Evolutionary conservation across 2,113 vertebrate genomes (phyloP).

Genomic region (Rana temporaria): DNA sequence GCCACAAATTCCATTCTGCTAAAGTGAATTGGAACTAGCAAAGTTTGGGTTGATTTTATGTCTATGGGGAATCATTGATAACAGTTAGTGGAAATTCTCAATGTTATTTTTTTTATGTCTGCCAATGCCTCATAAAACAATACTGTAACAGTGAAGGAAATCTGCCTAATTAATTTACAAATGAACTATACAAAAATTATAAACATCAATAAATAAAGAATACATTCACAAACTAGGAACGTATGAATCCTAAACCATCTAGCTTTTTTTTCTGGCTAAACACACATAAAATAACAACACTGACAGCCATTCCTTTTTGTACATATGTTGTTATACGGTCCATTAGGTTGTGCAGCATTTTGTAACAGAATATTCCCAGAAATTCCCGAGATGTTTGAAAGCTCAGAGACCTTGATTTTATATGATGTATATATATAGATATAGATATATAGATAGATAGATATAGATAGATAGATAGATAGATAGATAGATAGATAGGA

Average conservation of each 20-base stretch:
- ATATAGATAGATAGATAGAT: too few relatives aligned
- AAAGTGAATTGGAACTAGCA: too few relatives aligned
- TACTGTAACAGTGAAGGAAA: background rate
- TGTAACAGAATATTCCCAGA: constrained; percentile 30
- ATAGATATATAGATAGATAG: too few relatives aligned
- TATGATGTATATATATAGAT: too few relatives aligned
- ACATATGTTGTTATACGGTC: constrained; percentile 43
- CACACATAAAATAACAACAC: constrained; percentile 36
- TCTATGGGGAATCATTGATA: too few relatives aligned
- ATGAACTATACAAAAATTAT: background rate
- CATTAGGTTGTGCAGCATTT: constrained; percentile 41
- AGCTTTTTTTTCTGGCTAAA: constrained; percentile 35
- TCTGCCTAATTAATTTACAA: background rate
- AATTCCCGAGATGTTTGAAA: constrained; percentile 20
- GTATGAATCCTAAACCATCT: background rate
- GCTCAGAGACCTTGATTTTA: constrained; percentile 30
- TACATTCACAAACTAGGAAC: background rate
- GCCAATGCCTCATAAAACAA: background rate
- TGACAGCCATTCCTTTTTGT: constrained; percentile 35
- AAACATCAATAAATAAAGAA: too few relatives aligned
- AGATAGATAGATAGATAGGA: too few relatives aligned
- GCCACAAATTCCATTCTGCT: too few relatives aligned
- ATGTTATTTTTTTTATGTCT: too few relatives aligned
- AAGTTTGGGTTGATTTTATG: too few relatives aligned
- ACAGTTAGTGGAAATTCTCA: too few relatives aligned